Evolutionary conservation across 37 sponge, comb jelly and placozoan genomes (phyloP).

Genomic region (Aplysina aerophoba): DNA sequence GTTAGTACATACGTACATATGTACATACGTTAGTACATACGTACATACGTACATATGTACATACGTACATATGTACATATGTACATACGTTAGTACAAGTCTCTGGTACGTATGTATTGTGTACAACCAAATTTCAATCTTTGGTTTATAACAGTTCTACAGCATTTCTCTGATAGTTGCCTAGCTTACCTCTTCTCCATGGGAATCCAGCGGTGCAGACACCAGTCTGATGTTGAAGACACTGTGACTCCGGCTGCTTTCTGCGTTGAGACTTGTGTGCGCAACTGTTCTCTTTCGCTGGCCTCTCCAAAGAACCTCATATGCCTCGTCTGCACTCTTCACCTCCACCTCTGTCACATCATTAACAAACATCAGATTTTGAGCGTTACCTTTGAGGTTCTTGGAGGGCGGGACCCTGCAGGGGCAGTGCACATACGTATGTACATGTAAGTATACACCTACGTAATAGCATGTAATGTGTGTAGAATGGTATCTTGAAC

Average conservation of each 20-base stretch:
- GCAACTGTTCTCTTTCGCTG: constrained; percentile 92
- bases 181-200: constrained; percentile 75
- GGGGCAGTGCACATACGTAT: too few relatives aligned
- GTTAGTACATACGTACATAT: too few relatives aligned
- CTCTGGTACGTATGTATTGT: too few relatives aligned
- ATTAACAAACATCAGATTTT: constrained; percentile 90
- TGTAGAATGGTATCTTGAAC: too few relatives aligned
- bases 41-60: constrained; percentile 13
- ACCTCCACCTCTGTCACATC: constrained; percentile 94
- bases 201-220: constrained; percentile 84
- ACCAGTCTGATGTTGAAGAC: constrained; percentile 95
- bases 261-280: constrained; percentile 88
- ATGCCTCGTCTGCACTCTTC: constrained; percentile 96
- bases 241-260: constrained; percentile 96
- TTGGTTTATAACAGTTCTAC: too few relatives aligned
- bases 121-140: too few relatives aligned
- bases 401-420: constrained; percentile 77
- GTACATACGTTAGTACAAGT: constrained; percentile 14
- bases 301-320: constrained; percentile 78
- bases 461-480: too few relatives aligned
- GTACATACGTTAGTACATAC: too few relatives aligned
- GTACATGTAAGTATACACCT: too few relatives aligned
- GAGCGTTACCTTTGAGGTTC: constrained; percentile 73
- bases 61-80: neutral
- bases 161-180: neutral